Evolutionary conservation across 2,888 invertebrate genomes (phyloP).

Genomic region (Altica lythri): DNA sequence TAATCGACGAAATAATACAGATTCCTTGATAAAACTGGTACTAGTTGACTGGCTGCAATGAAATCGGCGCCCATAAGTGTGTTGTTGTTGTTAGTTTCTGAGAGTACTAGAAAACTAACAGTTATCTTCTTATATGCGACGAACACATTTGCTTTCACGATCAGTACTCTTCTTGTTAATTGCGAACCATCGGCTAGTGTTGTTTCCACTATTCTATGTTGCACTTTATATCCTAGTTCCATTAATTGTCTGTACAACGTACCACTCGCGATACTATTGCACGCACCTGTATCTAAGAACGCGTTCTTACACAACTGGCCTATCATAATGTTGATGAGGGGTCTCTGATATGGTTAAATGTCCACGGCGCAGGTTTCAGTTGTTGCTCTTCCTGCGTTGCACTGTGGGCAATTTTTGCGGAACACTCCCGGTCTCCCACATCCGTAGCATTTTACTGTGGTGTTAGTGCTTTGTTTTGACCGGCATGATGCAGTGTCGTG

Average conservation of each 20-base stretch:
- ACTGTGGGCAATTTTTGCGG: slow-evolving; percentile 11
- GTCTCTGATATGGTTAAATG: no score
- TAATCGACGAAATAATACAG: no score
- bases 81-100: no score
- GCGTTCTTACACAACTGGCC: no score
- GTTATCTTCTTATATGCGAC: no score
- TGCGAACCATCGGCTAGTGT: slow-evolving; percentile 23
- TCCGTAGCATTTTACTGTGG: slow-evolving; percentile 8
- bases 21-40: no score
- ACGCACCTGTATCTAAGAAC: slow-evolving; percentile 20
- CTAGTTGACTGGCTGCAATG: no score
- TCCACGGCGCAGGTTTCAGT: not conserved
- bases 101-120: no score
- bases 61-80: no score
- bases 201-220: slow-evolving; percentile 4
- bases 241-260: slow-evolving; percentile 7
- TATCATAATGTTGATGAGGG: no score
- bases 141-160: no score
- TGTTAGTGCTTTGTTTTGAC: not conserved
- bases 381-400: not conserved
- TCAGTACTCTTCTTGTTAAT: no score
- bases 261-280: slow-evolving; percentile 15
- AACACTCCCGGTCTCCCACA: slow-evolving; percentile 7
- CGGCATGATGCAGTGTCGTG: not conserved
- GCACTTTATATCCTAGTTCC: not conserved